Conservation (phyloP, 2,797 vertebrate species). For the Gambusia yucatana region DNA sequence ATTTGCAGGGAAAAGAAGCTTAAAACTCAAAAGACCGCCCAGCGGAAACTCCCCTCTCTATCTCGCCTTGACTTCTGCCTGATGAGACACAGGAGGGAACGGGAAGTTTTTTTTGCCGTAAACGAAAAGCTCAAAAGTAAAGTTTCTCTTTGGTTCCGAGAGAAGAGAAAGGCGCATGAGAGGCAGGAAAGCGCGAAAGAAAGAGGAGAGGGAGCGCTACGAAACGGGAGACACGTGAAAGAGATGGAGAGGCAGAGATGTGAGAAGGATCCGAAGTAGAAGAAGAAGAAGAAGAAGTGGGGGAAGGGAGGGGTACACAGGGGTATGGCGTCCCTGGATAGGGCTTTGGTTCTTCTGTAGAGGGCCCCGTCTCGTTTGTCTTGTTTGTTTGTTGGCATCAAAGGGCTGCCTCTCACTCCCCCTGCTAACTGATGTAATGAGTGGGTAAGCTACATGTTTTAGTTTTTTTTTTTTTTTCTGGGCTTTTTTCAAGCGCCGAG, state of each 20-base stretch:
- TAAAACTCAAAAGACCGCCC: conserved; percentile 12
- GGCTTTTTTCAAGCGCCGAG: conserved; percentile 57
- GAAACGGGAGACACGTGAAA: conserved; percentile 46
- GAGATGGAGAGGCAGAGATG: conserved; percentile 31
- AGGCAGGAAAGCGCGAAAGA: conserved; percentile 41
- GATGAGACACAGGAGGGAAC: conserved; percentile 27
- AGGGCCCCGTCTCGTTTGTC: conserved; percentile 77
- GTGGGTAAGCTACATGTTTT: conserved; percentile 76
- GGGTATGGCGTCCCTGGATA: conserved; percentile 73
- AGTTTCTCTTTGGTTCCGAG: conserved; percentile 42
- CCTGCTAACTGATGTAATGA: conserved; percentile 79
- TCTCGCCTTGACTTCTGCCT: conserved; percentile 39
- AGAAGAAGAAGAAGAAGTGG: conserved; percentile 17
- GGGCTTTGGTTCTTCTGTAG: conserved; percentile 67
- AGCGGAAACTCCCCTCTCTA: conserved; percentile 18
- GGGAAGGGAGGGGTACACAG: conserved; percentile 54
- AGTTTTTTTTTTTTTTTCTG: conserved; percentile 16
- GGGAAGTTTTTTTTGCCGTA: conserved; percentile 4
- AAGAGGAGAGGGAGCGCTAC: conserved; percentile 31
- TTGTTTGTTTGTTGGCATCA: conserved; percentile 83
- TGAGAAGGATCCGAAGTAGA: conserved; percentile 31
- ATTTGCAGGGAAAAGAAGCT: conserved; percentile 19
- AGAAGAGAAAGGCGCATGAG: conserved; percentile 46
- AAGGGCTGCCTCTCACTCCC: conserved; percentile 75
- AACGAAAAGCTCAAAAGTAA: not conserved